phyloP scores from a whole-genome alignment of 2,797 vertebrate species.

The Salarias fasciatus region DNA sequence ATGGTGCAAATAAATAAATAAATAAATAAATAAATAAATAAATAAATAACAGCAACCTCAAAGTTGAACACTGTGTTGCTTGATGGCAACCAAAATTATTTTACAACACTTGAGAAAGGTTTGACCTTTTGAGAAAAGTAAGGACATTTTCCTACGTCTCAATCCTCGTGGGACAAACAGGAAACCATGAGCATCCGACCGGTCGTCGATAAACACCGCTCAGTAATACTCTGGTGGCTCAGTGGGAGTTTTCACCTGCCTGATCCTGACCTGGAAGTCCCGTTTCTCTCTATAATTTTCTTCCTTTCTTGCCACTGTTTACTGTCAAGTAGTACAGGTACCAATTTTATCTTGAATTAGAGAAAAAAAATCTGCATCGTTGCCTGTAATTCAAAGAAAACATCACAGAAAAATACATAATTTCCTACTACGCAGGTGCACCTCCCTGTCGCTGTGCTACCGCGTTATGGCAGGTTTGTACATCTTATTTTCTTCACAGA shows the following conservation, averaged over 20 bases:
- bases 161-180: conserved; percentile 51
- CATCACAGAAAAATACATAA: not conserved
- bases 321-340: conserved; percentile 32
- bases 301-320: conserved; percentile 14
- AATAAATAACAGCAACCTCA: conserved; percentile 63
- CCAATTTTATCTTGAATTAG: conserved; percentile 15
- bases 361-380: too few species aligned
- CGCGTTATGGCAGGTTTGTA: conserved; percentile 21
- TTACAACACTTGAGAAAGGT: conserved; percentile 76
- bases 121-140: conserved; percentile 73
- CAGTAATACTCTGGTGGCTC: conserved; percentile 45
- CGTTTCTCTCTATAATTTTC: too few species aligned
- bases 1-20: conserved; percentile 82
- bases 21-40: conserved; percentile 57
- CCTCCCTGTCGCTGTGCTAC: conserved; percentile 2
- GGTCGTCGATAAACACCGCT: conserved; percentile 54
- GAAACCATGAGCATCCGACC: conserved; percentile 41
- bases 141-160: conserved; percentile 79
- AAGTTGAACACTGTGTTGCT: conserved; percentile 73
- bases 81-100: conserved; percentile 66
- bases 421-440: conserved; percentile 22
- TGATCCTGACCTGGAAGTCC: conserved; percentile 29
- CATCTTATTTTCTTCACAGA: conserved; percentile 35
- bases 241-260: conserved; percentile 22
- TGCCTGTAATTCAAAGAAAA: conserved; percentile 15